phyloP scores from a whole-genome alignment of 2,888 invertebrate genomes.

The Epirrita christyi region DNA sequence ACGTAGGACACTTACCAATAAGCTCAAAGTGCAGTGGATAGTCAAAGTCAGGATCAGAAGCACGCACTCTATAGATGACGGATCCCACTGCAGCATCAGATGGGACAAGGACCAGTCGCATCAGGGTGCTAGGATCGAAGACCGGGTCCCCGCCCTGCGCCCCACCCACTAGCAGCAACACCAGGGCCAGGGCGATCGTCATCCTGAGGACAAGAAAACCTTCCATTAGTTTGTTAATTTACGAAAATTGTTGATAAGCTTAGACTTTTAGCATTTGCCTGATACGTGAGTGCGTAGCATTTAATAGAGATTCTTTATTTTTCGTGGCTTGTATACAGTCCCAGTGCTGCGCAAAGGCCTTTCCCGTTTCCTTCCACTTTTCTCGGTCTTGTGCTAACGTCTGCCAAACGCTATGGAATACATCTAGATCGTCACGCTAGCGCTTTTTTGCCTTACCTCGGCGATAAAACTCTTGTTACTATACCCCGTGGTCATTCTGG shows the following conservation, averaged over 20 bases:
- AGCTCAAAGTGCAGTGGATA: constrained; percentile 94
- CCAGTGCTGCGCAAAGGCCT: too few species aligned
- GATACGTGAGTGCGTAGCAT: too few species aligned
- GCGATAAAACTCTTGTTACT: too few species aligned
- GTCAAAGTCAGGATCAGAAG: constrained; percentile 94
- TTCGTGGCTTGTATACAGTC: too few species aligned
- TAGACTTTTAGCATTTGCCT: background rate
- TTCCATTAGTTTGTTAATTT: background rate
- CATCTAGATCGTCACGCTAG: too few species aligned
- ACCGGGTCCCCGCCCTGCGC: constrained; percentile 88
- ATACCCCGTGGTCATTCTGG: too few species aligned
- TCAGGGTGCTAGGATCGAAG: constrained; percentile 93
- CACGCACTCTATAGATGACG: constrained; percentile 94
- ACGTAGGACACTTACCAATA: constrained; percentile 74
- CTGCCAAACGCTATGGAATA: too few species aligned
- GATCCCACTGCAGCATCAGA: constrained; percentile 93
- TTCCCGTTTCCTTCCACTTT: too few species aligned
- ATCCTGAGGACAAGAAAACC: constrained; percentile 57
- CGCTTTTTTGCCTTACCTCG: too few species aligned
- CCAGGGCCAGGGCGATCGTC: constrained; percentile 74
- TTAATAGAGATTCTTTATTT: too few species aligned
- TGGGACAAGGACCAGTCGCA: constrained; percentile 92
- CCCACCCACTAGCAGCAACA: constrained; percentile 67
- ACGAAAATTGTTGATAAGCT: background rate
- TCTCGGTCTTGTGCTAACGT: too few species aligned